These are phyloP conservation scores for Pogonomyrmex californicus DNA, from an alignment of 1,140 invertebrate genomes.

Conservation along the genomic window DNA sequence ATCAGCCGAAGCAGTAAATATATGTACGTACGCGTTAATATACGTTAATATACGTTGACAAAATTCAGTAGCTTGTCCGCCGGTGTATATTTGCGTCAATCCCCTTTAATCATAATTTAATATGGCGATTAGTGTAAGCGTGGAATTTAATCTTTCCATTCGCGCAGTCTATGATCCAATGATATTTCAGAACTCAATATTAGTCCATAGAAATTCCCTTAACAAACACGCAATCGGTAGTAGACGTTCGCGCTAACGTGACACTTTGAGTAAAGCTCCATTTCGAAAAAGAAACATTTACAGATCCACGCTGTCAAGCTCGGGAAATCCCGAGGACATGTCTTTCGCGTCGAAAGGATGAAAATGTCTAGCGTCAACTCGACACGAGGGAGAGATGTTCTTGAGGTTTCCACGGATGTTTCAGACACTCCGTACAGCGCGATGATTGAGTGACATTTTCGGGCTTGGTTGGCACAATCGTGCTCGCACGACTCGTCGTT, in stretches of 20 bases:
- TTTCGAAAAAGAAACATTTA: slow-evolving; percentile 16
- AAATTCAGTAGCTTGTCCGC: slow-evolving; percentile 30
- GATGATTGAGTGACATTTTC: slow-evolving; percentile 54
- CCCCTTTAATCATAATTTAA: slow-evolving; percentile 33
- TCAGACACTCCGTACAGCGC: not conserved
- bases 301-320: not conserved
- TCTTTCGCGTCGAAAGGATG: not conserved
- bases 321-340: not conserved
- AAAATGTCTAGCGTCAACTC: slow-evolving; percentile 34
- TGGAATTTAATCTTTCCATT: slow-evolving; percentile 43
- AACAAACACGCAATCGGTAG: not conserved
- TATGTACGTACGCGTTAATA: slow-evolving; percentile 14
- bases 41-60: slow-evolving; percentile 36
- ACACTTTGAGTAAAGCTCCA: not conserved
- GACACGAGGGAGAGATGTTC: not conserved
- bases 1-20: slow-evolving; percentile 6
- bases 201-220: not conserved
- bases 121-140: slow-evolving; percentile 12
- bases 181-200: slow-evolving; percentile 7
- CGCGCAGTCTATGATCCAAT: not conserved
- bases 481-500: slow-evolving; percentile 18
- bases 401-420: not conserved
- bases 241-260: not conserved
- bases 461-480: not conserved
- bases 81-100: slow-evolving; percentile 17